Conservation (phyloP, 2,888 invertebrate species). For the Esperia sulphurella region DNA sequence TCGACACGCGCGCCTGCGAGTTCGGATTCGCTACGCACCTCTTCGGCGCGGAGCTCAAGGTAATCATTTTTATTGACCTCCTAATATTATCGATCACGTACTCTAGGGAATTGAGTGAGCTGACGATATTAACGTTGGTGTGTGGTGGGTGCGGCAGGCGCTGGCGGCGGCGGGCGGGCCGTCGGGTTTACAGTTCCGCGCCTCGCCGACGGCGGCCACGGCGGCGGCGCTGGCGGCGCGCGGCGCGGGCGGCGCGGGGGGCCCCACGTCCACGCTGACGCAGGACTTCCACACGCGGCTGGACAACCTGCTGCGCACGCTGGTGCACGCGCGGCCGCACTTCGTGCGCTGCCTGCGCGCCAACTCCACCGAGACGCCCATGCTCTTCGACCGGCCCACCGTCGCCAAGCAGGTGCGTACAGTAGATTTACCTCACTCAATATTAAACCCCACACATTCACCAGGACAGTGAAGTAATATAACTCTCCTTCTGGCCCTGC, state of each 20-base stretch:
- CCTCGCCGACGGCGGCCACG: conserved; percentile 84
- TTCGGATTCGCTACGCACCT: conserved; percentile 98
- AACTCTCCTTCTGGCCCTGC: neutral
- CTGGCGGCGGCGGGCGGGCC: neutral
- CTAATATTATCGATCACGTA: too few relatives aligned
- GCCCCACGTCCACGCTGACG: conserved; percentile 93
- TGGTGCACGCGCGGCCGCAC: conserved; percentile 96
- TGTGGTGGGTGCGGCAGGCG: neutral
- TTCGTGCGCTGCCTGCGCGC: conserved; percentile 96
- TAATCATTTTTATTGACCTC: conserved; percentile 8
- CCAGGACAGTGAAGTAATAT: too few relatives aligned
- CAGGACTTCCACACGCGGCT: conserved; percentile 97
- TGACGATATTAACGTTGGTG: neutral
- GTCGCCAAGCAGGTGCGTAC: conserved; percentile 86
- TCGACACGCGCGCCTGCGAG: conserved; percentile 94
- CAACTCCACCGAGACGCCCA: conserved; percentile 89
- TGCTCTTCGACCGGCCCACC: conserved; percentile 89
- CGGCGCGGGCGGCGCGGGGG: conserved; percentile 83
- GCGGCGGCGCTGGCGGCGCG: conserved; percentile 86
- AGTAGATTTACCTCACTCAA: too few relatives aligned
- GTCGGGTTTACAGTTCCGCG: conserved; percentile 1
- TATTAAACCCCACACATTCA: too few relatives aligned
- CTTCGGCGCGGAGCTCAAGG: conserved; percentile 95
- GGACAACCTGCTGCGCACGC: conserved; percentile 93
- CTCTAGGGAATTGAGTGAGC: neutral